Evolutionary conservation across 92 coral and sea anemone species (phyloP).

Genomic region (Plumapathes pennacea): DNA sequence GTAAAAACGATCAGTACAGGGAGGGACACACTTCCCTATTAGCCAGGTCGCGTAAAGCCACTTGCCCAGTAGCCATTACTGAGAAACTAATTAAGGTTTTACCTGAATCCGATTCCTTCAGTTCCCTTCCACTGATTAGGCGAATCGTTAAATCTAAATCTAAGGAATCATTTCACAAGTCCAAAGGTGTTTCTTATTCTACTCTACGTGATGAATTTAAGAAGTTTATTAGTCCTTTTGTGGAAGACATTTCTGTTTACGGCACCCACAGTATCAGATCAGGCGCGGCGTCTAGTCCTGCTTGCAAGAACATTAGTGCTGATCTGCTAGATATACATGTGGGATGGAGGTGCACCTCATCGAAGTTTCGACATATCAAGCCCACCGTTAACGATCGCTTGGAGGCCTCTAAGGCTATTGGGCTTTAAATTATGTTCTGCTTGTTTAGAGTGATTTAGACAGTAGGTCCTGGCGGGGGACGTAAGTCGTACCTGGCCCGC

Average conservation of each 20-base stretch:
- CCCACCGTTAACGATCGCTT: slow-evolving; percentile 20
- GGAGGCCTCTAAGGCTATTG: slow-evolving; percentile 6
- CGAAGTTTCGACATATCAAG: slow-evolving; percentile 28
- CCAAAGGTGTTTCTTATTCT: slow-evolving; percentile 1
- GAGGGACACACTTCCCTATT: no score
- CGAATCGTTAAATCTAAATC: slow-evolving; percentile 15
- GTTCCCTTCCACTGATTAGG: slow-evolving; percentile 16
- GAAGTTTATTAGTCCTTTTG: slow-evolving; percentile 18
- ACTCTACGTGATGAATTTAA: slow-evolving; percentile 33
- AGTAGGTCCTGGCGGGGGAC: no score
- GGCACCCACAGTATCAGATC: slow-evolving; percentile 11
- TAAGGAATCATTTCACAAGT: not conserved
- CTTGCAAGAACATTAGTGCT: no score
- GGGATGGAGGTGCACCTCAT: slow-evolving; percentile 13
- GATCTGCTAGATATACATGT: no score
- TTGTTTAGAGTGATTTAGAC: no score
- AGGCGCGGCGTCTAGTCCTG: no score
- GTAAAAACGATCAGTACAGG: slow-evolving; percentile 62
- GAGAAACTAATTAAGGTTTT: slow-evolving; percentile 11
- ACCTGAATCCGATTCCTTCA: slow-evolving; percentile 4
- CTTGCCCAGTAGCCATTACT: no score
- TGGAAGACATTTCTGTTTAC: slow-evolving; percentile 4
- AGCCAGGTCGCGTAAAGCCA: slow-evolving; percentile 12
- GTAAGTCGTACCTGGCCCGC: no score
- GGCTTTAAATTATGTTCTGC: no score